phyloP scores from a whole-genome alignment of 2,113 vertebrate species.

The Abramis brama region DNA sequence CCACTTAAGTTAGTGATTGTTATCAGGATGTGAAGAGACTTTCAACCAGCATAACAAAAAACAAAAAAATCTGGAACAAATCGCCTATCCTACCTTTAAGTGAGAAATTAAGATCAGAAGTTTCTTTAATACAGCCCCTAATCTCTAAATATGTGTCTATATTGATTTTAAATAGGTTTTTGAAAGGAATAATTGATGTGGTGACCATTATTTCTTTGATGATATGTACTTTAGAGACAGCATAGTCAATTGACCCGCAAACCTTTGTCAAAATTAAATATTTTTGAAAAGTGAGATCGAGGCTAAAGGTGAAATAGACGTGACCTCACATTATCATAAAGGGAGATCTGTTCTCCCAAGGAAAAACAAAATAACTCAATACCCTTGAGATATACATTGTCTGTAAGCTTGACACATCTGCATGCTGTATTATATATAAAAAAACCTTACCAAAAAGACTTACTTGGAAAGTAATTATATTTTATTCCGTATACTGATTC shows the following conservation, averaged over 20 bases:
- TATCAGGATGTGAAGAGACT: too few relatives aligned
- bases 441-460: neutral
- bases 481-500: constrained; percentile 14
- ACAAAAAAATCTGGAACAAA: too few relatives aligned
- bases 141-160: neutral
- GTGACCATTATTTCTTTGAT: constrained; percentile 24
- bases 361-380: constrained; percentile 29
- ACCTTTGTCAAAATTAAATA: neutral
- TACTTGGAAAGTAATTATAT: neutral
- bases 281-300: constrained; percentile 38
- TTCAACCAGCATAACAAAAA: too few relatives aligned
- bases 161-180: neutral
- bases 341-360: constrained; percentile 46
- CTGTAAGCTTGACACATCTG: constrained; percentile 56
- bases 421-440: constrained; percentile 1
- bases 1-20: too few relatives aligned
- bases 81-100: too few relatives aligned
- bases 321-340: constrained; percentile 33
- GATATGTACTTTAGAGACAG: neutral
- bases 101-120: too few relatives aligned
- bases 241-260: constrained; percentile 16
- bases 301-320: constrained; percentile 57
- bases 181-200: neutral
- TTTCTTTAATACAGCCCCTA: neutral
- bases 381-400: constrained; percentile 56